Conservation (phyloP, 64 coral and sea anemone species). For the Pocillopora damicornis region DNA sequence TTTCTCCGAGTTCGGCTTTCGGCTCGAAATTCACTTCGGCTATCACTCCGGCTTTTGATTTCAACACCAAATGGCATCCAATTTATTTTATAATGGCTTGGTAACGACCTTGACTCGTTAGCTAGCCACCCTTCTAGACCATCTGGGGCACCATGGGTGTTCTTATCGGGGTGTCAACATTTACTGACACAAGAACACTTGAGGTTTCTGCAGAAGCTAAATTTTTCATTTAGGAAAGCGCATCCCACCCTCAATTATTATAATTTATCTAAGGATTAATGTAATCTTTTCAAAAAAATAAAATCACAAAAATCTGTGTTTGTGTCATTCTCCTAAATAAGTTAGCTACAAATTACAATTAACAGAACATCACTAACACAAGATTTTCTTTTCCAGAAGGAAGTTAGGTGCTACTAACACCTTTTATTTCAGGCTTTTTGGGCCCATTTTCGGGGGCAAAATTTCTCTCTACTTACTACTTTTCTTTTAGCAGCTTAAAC, state of each 20-base stretch:
- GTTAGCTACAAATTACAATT: too few relatives aligned
- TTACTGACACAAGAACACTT: not conserved
- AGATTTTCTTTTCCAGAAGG: too few relatives aligned
- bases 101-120: not conserved
- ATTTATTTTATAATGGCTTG: not conserved
- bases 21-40: not conserved
- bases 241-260: not conserved
- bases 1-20: not conserved
- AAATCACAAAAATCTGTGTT: not conserved
- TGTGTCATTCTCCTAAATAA: not conserved
- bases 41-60: not conserved
- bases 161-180: not conserved
- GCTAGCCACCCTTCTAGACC: not conserved
- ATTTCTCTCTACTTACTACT: too few relatives aligned
- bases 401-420: too few relatives aligned
- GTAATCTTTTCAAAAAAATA: not conserved
- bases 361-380: too few relatives aligned
- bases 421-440: too few relatives aligned
- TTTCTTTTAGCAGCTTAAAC: too few relatives aligned
- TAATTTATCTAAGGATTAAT: not conserved
- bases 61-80: not conserved
- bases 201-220: not conserved
- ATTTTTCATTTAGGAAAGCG: not conserved
- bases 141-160: not conserved
- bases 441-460: too few relatives aligned